phyloP scores from a whole-genome alignment of 2,113 vertebrate genomes.

The Egretta garzetta region DNA sequence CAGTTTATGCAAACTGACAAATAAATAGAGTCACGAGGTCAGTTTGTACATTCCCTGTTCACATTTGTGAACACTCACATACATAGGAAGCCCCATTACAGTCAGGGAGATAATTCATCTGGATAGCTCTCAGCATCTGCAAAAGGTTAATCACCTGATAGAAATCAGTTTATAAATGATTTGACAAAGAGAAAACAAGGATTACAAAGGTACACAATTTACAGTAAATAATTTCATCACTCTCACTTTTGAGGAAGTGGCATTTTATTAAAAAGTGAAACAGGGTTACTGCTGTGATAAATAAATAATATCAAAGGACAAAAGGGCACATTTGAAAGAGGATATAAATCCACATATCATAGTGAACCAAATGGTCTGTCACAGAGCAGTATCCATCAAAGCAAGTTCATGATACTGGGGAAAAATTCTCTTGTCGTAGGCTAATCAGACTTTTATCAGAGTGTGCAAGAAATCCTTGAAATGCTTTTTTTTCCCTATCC shows the following conservation, averaged over 20 bases:
- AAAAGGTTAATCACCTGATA: constrained; percentile 7
- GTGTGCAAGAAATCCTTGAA: background rate
- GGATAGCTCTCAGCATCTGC: background rate
- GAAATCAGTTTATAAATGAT: background rate
- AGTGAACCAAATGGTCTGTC: background rate
- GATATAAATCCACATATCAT: constrained; percentile 18
- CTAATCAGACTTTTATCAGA: background rate
- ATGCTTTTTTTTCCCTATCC: background rate
- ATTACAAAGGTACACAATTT: background rate
- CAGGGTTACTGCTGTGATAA: background rate
- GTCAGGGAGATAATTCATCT: background rate
- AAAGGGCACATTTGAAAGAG: constrained; percentile 1
- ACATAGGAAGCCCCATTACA: background rate
- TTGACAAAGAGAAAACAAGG: background rate
- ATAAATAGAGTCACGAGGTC: background rate
- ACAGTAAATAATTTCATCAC: background rate
- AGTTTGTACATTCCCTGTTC: background rate
- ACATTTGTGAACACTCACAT: background rate
- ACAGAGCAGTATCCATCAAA: background rate
- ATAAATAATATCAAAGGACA: constrained; percentile 27
- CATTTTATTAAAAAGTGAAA: constrained; percentile 12
- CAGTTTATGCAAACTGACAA: background rate
- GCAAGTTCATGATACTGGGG: background rate
- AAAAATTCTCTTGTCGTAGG: background rate
- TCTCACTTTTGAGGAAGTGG: background rate